A percentile compares a stretch with the other conserved stretches of the same genome.
These are phyloP conservation scores for Falcaria lacertinaria DNA, from an alignment of 2,888 invertebrate species.

Conservation along the genomic window DNA sequence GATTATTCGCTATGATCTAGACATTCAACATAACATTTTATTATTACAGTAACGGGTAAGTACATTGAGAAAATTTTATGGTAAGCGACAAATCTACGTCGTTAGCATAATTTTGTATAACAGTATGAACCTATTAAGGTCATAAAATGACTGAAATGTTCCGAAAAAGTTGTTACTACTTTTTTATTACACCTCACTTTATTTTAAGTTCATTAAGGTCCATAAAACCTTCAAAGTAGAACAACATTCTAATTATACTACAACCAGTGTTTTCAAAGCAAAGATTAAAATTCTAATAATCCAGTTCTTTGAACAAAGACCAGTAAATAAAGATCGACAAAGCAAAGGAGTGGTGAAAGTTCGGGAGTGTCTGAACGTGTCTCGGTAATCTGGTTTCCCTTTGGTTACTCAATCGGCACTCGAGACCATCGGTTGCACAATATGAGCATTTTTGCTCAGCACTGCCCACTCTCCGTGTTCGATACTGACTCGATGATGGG, in stretches of 20 bases:
- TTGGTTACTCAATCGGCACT: conserved; percentile 46
- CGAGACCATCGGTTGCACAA: conserved; percentile 52
- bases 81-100: background rate
- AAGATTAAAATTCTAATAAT: background rate
- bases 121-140: background rate
- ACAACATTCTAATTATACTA: background rate
- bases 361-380: conserved; percentile 20
- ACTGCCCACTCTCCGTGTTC: conserved; percentile 44
- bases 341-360: conserved; percentile 20
- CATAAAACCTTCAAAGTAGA: background rate
- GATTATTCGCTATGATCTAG: background rate
- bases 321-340: conserved; percentile 26
- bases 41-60: no score
- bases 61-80: background rate
- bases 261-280: background rate
- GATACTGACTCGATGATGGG: conserved; percentile 26
- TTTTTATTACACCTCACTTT: background rate
- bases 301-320: conserved; percentile 8
- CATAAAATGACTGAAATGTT: no score
- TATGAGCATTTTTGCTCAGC: conserved; percentile 54
- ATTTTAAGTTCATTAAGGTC: background rate
- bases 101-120: background rate
- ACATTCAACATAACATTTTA: background rate
- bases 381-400: conserved; percentile 31
- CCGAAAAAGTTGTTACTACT: no score